Percentiles rank a stretch among this genome's conserved stretches.
Evolutionary conservation across 1,140 invertebrate species (phyloP).

Genomic region (Aphaenogaster rudis): DNA sequence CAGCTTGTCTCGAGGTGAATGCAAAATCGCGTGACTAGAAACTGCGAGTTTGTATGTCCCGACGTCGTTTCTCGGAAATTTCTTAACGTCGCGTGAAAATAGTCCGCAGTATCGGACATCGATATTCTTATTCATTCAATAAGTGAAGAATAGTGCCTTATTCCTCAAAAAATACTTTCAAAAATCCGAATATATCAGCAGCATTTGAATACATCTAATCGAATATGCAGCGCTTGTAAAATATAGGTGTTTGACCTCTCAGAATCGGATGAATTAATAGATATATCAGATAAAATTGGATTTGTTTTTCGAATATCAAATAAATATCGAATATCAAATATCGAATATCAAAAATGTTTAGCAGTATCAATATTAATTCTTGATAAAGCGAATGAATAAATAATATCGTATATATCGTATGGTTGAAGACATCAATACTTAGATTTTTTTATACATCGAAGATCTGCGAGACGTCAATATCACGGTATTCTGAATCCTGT

Average conservation of each 20-base stretch:
- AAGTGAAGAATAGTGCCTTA: neutral
- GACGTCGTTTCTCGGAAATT: conserved; percentile 9
- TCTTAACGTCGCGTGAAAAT: conserved; percentile 25
- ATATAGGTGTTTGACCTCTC: neutral
- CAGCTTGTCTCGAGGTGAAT: conserved; percentile 20
- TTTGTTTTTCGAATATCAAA: neutral
- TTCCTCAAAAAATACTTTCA: neutral
- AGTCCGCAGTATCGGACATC: neutral
- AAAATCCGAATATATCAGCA: neutral
- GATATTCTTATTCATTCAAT: conserved; percentile 27
- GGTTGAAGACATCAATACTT: neutral
- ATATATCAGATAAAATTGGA: neutral
- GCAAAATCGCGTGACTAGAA: conserved; percentile 61
- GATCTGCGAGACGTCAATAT: neutral
- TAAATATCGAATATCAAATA: neutral
- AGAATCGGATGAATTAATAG: neutral
- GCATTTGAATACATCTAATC: neutral
- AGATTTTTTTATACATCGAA: neutral
- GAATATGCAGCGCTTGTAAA: neutral
- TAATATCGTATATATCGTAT: neutral
- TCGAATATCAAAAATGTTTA: neutral
- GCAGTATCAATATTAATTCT: neutral
- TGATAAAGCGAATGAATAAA: neutral
- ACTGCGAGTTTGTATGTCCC: conserved; percentile 17
- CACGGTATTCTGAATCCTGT: neutral